A percentile compares a stretch with the other conserved stretches of the same genome.
Conservation (phyloP, 1,140 invertebrate genomes). For the Papilio xuthus region DNA sequence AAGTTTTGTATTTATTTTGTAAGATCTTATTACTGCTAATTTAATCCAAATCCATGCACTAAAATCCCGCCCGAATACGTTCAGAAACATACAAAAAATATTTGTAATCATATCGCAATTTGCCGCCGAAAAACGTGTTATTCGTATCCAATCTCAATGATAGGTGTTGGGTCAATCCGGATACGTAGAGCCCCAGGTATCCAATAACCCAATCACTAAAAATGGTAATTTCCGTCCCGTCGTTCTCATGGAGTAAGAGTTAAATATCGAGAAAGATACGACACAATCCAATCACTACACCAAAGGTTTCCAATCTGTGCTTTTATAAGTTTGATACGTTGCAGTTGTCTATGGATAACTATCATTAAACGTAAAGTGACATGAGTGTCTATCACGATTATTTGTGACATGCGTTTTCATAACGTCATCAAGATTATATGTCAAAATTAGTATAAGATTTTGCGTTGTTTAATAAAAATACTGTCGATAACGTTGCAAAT, state of each 20-base stretch:
- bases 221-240: conserved; percentile 72
- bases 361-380: no score
- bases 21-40: neutral
- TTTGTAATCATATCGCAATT: conserved; percentile 37
- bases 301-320: conserved; percentile 53
- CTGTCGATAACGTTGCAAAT: no score
- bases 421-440: no score
- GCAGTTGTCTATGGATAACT: conserved; percentile 44
- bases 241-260: conserved; percentile 71
- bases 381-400: no score
- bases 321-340: conserved; percentile 46
- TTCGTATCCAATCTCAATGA: conserved; percentile 59
- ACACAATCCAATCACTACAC: conserved; percentile 71
- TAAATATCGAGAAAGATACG: conserved; percentile 62
- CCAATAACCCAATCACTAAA: conserved; percentile 77
- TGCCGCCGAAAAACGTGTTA: conserved; percentile 61
- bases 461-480: no score
- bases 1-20: neutral
- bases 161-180: conserved; percentile 55
- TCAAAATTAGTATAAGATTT: no score
- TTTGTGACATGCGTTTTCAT: no score
- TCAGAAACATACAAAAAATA: conserved; percentile 18
- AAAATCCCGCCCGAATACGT: neutral
- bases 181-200: conserved; percentile 61
- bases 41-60: neutral